phyloP scores from a whole-genome alignment of 37 sponge, comb jelly and placozoan genomes.

The Theonella swinhoei region DNA sequence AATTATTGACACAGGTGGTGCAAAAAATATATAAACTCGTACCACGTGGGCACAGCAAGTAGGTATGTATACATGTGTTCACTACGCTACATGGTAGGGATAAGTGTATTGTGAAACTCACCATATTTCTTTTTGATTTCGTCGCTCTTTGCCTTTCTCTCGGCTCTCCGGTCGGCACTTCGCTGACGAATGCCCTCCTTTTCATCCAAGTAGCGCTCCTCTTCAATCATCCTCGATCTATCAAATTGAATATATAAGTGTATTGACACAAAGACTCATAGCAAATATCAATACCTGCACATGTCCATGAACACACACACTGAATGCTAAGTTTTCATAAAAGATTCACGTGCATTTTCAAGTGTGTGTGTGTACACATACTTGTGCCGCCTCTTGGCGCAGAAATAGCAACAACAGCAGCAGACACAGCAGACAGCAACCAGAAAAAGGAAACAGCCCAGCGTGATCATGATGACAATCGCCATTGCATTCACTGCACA shows the following conservation, averaged over 20 bases:
- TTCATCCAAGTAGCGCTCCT: constrained; percentile 43
- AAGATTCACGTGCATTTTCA: not conserved
- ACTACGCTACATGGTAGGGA: too few relatives aligned
- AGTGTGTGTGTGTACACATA: constrained; percentile 1
- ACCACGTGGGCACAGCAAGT: not conserved
- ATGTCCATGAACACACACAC: too few relatives aligned
- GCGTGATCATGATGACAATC: constrained; percentile 43
- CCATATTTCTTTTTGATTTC: constrained; percentile 81
- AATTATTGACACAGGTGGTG: not conserved
- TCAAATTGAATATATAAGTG: too few relatives aligned
- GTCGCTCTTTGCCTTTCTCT: constrained; percentile 62
- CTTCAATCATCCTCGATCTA: constrained; percentile 30
- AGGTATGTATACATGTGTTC: too few relatives aligned
- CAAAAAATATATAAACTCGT: not conserved
- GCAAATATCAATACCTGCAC: not conserved
- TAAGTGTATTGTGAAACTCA: constrained; percentile 20
- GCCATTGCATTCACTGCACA: constrained; percentile 41
- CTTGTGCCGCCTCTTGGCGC: constrained; percentile 51
- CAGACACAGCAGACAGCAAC: constrained; percentile 20
- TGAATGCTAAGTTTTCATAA: too few relatives aligned
- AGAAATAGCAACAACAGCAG: constrained; percentile 52
- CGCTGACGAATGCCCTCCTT: constrained; percentile 46
- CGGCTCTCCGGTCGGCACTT: constrained; percentile 52
- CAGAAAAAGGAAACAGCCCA: constrained; percentile 24
- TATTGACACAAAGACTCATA: not conserved